phyloP scores from a whole-genome alignment of 2,113 vertebrate genomes.

The Nerophis ophidion region DNA sequence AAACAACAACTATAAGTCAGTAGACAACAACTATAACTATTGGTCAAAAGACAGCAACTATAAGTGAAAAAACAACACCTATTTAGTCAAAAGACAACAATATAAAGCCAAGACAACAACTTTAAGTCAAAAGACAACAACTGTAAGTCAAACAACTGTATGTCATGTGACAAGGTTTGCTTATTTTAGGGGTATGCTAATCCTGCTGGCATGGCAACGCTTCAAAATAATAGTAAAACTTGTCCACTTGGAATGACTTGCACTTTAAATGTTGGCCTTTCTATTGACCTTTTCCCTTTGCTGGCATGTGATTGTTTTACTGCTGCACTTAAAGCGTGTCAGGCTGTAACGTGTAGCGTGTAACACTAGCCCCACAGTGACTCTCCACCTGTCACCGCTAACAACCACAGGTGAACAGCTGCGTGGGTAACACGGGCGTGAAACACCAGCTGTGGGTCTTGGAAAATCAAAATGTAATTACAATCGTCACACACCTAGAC shows the following conservation, averaged over 20 bases:
- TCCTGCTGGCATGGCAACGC: not conserved
- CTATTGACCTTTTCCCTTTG: slow-evolving; percentile 1
- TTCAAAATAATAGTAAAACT: not conserved
- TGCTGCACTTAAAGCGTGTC: not conserved
- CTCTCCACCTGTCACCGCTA: slow-evolving; percentile 37
- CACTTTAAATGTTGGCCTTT: not conserved
- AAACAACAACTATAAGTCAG: too few species aligned
- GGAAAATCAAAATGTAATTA: slow-evolving; percentile 17
- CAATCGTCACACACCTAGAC: too few species aligned
- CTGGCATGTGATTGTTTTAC: not conserved
- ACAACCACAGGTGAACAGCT: slow-evolving; percentile 52
- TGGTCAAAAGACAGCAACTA: too few species aligned
- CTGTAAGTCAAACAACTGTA: too few species aligned
- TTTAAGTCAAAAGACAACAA: too few species aligned
- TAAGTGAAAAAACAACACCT: too few species aligned
- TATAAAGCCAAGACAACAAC: too few species aligned
- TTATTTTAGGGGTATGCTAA: not conserved
- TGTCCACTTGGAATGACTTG: not conserved
- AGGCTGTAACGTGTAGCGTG: not conserved
- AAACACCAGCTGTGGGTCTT: too few species aligned
- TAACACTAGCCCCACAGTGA: slow-evolving; percentile 6
- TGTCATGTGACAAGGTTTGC: not conserved
- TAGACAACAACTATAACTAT: too few species aligned
- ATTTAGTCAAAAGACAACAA: too few species aligned
- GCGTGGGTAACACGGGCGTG: not conserved